Base-by-base conservation (phyloP, 2,888 invertebrate genomes). In the Coremacera marginata region DNA sequence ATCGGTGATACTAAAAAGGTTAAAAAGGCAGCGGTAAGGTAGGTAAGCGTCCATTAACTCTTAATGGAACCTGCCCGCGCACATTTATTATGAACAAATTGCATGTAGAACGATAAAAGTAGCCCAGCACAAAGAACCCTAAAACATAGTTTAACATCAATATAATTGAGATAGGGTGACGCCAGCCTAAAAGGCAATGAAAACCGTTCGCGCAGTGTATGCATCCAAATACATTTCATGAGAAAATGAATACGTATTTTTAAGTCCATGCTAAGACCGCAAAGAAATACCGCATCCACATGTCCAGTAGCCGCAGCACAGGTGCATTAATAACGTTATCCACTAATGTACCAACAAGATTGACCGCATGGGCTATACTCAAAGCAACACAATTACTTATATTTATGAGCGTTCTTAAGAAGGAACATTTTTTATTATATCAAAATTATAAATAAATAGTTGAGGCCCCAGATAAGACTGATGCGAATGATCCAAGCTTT, bases 21-120 rank as follows among this genome's bases (percentile, higher is more conserved):
- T 49, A 27, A 49, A 57, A 34, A 70, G 34, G 52, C 70, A 57
- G 55, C 70, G 27, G 25, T 16, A 55, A 19, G 60, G 57, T n/a
- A 31, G 19, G 37, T n/a, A 25, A 57, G n/a, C 37, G n/a, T n/a
- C 60, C 57, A 57, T 70, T 70, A 70, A 19, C 5, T 22, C 11
- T 44, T 57, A 71, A 71, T 71, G 71, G 71, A 71, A 71, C n/a
- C 19, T 34, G 51, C 19, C 22, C 11, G 49, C n/a, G 52, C 37
- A 55, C 57, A 71, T 37, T 34, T 34, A 34, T 71, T 57, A n/a
- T 34, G 44, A 71, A 37, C 71, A 57, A 71, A 71, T 71, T 71
- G 57, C 71, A 71, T 57, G 22, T n/a, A 5, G 5, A 3, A 11
- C 57, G 71, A 71, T 71, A 71, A 19, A 71, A 9, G 7, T 11